Evolutionary conservation across 2,888 invertebrate species (phyloP).

Genomic region (Arenicola marina): DNA sequence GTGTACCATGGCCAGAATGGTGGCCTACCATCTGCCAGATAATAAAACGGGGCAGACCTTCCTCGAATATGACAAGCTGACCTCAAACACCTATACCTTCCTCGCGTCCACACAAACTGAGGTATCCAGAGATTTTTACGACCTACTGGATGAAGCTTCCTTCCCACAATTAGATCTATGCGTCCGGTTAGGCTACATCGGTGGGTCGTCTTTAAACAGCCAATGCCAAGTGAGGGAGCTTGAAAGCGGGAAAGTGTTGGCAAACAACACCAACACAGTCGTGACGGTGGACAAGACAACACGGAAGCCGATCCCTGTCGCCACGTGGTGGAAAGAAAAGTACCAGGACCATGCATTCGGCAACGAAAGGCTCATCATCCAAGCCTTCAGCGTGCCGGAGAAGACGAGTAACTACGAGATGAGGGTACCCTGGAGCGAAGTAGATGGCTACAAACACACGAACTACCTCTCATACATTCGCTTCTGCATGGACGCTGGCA

Average conservation of each 20-base stretch:
- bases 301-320: conserved; percentile 42
- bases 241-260: conserved; percentile 30
- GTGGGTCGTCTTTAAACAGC: conserved; percentile 26
- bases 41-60: conserved; percentile 17
- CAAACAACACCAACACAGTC: conserved; percentile 39
- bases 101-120: conserved; percentile 27
- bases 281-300: conserved; percentile 44
- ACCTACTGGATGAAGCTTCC: conserved; percentile 7
- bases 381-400: conserved; percentile 34
- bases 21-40: conserved; percentile 21
- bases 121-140: conserved; percentile 17
- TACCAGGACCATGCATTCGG: conserved; percentile 34
- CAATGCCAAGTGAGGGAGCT: conserved; percentile 14
- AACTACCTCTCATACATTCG: conserved; percentile 32
- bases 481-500: conserved; percentile 34
- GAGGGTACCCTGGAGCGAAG: conserved; percentile 31
- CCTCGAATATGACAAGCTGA: conserved; percentile 30
- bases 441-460: conserved; percentile 30
- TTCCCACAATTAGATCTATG: conserved; percentile 14
- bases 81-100: conserved; percentile 26
- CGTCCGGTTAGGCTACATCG: conserved; percentile 30
- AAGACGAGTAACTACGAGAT: conserved; percentile 18
- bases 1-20: conserved; percentile 21
- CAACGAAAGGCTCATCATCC: conserved; percentile 36
- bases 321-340: conserved; percentile 52